Conservation (phyloP, 2,113 vertebrate genomes). For the Montifringilla adamsi region DNA sequence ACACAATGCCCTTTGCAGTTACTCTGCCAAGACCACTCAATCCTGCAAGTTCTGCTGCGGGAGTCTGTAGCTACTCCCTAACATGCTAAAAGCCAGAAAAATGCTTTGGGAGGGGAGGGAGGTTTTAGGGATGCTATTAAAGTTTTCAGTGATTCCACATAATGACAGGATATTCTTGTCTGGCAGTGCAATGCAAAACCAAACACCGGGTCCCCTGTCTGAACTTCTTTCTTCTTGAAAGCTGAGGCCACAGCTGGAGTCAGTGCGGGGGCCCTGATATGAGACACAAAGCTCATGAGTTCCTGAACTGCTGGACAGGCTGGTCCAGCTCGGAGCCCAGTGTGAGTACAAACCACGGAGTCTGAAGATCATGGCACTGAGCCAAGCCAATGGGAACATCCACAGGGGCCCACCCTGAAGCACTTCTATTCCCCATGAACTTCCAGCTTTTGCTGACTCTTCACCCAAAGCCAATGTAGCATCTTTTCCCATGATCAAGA, state of each 20-base stretch:
- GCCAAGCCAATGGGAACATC: background rate
- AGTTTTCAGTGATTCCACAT: background rate
- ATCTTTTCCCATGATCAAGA: background rate
- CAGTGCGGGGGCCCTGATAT: background rate
- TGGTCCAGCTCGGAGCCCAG: background rate
- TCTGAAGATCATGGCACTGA: background rate
- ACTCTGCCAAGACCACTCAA: slow-evolving; percentile 13
- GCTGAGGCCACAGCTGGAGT: background rate
- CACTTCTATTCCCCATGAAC: background rate
- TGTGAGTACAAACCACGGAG: background rate
- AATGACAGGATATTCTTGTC: background rate
- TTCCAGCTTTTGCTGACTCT: background rate
- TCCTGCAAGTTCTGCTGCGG: background rate
- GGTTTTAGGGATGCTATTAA: background rate
- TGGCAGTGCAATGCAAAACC: background rate
- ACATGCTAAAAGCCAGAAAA: background rate
- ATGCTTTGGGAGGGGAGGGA: background rate
- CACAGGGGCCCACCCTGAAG: background rate
- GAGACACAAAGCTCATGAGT: background rate
- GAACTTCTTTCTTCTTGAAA: background rate
- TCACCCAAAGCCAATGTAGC: background rate
- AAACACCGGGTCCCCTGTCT: background rate
- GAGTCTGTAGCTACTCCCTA: background rate
- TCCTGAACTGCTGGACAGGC: background rate
- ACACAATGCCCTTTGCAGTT: slow-evolving; percentile 8